Base-by-base conservation (phyloP, 2,888 invertebrate genomes). In the Parnassius glacialis region DNA sequence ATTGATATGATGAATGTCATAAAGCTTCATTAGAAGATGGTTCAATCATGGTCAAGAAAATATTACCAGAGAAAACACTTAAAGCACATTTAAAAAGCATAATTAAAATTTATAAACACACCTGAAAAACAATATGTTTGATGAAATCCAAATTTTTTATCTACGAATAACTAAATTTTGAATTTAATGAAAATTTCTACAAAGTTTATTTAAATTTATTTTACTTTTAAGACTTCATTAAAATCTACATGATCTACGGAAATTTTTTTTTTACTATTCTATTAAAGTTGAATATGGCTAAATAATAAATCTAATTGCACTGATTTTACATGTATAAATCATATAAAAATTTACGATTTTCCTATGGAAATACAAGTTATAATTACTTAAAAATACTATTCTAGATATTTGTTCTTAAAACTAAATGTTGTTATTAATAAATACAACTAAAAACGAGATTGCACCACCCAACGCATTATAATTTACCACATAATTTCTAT, bases 391-490 rank as follows among this genome's bases (percentile, higher is more conserved):
- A 20, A 48, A 41, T 52, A 57, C 63, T 64, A 59, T 64, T 47
- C 63, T 64, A 64, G 43, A 53, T 50, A 60, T 48, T 52, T 62
- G 16, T 44, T 59, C 63, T 64, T 64, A 64, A 50, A 53, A 56
- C 59, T 64, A 64, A 13, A 52, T 42, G n/a, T 57, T 48, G 41
- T 52, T 45, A 56, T 52, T 64, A 64, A 56, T 59, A 78, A 81
- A 80, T 79, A 80, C 78, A 77, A 74, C 83, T 83, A 85, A 74
- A 68, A 71, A 77, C 83, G 88, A 90, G 89, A 87, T 91, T 90
- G 91, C 91, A 91, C 91, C 91, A 91, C 91, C 91, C 89, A 85
- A 87, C 74, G 84, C 79, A 82, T 73, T 71, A 74, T 80, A 75
- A 34, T 48, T 73, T 78, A 81, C 82, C 84, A 83, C 81, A 83